phyloP scores from a whole-genome alignment of 2,797 vertebrate species.

The Catharus ustulatus region DNA sequence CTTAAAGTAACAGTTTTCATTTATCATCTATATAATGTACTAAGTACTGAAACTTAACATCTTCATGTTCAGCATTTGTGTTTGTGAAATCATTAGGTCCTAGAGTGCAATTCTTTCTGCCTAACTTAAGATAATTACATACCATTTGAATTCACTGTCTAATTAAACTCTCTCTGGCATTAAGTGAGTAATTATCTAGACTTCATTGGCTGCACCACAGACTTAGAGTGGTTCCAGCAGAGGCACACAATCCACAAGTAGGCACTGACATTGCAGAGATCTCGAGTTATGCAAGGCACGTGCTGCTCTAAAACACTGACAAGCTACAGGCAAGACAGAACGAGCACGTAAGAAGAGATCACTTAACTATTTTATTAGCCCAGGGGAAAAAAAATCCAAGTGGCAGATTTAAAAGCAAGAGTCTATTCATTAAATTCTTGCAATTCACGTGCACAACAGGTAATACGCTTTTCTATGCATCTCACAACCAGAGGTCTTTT shows the following conservation, averaged over 20 bases:
- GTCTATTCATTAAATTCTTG: background rate
- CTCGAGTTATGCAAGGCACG: background rate
- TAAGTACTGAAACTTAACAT: background rate
- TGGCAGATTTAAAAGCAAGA: background rate
- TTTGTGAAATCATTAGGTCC: background rate
- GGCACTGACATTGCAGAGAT: background rate
- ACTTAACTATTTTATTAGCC: background rate
- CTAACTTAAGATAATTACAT: background rate
- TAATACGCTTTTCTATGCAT: background rate
- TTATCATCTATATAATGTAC: background rate
- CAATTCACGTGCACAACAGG: accelerated
- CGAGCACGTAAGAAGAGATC: background rate
- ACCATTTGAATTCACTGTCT: background rate
- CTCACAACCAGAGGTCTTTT: background rate
- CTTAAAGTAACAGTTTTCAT: background rate
- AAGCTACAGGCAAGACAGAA: background rate
- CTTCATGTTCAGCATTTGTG: background rate
- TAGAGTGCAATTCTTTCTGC: background rate
- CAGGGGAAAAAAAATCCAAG: background rate
- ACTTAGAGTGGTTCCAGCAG: background rate
- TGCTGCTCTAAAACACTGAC: background rate
- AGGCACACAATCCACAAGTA: background rate
- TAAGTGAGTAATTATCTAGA: background rate
- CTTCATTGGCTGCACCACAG: background rate
- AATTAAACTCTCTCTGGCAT: background rate